These are phyloP conservation scores for Xenotilapia longispinis DNA, from an alignment of 2,113 vertebrate genomes.

Conservation along the genomic window DNA sequence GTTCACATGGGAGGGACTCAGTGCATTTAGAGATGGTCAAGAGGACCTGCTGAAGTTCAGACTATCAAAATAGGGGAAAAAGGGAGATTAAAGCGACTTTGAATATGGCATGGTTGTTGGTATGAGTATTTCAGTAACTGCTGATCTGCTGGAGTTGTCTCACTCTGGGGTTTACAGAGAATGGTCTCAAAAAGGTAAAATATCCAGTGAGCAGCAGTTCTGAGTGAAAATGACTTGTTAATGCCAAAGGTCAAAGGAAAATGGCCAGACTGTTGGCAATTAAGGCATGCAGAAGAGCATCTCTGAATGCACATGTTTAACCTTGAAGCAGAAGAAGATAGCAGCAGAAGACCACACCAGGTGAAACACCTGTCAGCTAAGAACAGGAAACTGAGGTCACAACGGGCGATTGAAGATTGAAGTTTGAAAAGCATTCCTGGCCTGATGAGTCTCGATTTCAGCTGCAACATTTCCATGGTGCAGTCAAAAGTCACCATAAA, in stretches of 20 bases:
- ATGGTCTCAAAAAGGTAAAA: not conserved
- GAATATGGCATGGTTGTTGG: not conserved
- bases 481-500: not conserved
- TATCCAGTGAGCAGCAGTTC: not conserved
- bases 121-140: not conserved
- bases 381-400: not conserved
- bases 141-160: not conserved
- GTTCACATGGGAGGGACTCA: not conserved
- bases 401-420: not conserved
- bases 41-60: not conserved
- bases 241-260: not conserved
- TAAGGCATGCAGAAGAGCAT: not conserved
- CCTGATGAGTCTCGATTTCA: not conserved
- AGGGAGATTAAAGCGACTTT: not conserved
- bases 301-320: not conserved
- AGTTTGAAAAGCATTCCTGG: not conserved
- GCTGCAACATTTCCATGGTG: not conserved
- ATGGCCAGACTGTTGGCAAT: not conserved
- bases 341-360: not conserved
- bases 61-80: not conserved
- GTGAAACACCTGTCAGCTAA: not conserved
- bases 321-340: not conserved
- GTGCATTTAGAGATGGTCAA: not conserved
- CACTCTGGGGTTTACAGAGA: not conserved
- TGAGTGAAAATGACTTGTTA: not conserved